phyloP scores from a whole-genome alignment of 2,888 invertebrate species.

The Onthophagus sagittarius region DNA sequence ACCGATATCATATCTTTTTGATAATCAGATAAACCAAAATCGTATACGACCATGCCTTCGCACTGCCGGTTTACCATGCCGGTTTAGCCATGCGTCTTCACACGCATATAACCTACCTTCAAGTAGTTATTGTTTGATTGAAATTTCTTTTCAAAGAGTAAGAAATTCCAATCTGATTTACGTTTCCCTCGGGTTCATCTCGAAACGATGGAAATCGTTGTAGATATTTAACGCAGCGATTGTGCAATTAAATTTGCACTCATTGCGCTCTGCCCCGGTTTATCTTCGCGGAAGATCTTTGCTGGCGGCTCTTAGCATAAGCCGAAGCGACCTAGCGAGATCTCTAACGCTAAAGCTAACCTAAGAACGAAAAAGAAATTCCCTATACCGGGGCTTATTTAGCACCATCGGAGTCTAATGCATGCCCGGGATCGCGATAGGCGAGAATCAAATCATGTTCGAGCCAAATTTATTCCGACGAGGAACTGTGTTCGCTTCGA shows the following conservation, averaged over 20 bases:
- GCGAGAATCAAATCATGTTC: slow-evolving; percentile 13
- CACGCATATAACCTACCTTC: too few species aligned
- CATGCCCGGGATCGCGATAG: slow-evolving; percentile 7
- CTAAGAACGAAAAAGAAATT: background rate
- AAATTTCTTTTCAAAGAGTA: too few species aligned
- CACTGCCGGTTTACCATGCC: too few species aligned
- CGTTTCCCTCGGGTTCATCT: background rate
- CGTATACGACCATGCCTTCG: too few species aligned
- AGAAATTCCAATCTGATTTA: background rate
- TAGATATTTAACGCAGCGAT: background rate
- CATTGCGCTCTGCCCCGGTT: background rate
- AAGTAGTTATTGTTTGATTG: too few species aligned
- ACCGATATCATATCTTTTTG: too few species aligned
- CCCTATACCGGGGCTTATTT: background rate
- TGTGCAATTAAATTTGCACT: slow-evolving; percentile 10
- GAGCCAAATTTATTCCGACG: slow-evolving; percentile 6
- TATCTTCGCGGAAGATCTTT: slow-evolving; percentile 8
- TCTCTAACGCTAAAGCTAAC: background rate
- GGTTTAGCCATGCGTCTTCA: too few species aligned
- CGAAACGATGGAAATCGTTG: background rate
- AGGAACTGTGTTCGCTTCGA: slow-evolving; percentile 2
- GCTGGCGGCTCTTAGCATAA: background rate
- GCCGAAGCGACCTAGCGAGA: background rate
- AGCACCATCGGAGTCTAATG: background rate
- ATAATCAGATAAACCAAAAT: too few species aligned